A percentile compares a stretch with the other conserved stretches of the same genome.
phyloP scores from a whole-genome alignment of 2,888 invertebrate species.

The Idaea aversata region DNA sequence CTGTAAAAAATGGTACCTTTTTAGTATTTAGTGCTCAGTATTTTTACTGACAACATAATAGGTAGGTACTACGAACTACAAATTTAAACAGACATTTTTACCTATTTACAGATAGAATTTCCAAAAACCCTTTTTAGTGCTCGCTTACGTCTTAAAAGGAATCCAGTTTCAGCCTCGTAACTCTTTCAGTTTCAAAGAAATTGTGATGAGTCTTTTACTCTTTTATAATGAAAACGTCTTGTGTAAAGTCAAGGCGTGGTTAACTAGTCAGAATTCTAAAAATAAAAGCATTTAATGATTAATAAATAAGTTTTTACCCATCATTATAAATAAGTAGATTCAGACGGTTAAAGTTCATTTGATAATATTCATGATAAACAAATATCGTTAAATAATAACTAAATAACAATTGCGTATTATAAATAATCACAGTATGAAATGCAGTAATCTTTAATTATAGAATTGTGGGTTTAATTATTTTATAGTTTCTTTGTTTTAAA shows the following conservation, averaged over 20 bases:
- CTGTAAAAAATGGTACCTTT: neutral
- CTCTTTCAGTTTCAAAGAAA: no score
- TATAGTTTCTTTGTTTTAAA: neutral
- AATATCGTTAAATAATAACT: conserved; percentile 16
- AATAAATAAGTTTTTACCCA: neutral
- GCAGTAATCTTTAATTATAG: neutral
- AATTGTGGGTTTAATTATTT: neutral
- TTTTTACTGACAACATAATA: no score
- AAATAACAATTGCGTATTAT: conserved; percentile 3
- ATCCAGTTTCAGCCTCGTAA: no score
- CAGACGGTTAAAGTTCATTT: conserved; percentile 26
- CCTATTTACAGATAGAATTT: no score
- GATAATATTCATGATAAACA: conserved; percentile 10
- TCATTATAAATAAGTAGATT: neutral
- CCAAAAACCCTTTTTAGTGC: no score
- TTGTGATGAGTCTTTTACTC: no score
- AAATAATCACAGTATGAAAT: neutral
- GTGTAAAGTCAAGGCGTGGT: neutral
- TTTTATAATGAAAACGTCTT: no score
- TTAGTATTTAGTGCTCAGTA: no score
- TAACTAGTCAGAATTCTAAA: neutral
- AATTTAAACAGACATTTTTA: no score
- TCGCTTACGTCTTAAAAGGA: no score
- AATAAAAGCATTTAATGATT: neutral
- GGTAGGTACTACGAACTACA: no score